Evolutionary conservation across 23 tunicate species (phyloP), one percentile per base, ranked within the genome.

Genomic region (Clavelina lepadiformis): DNA sequence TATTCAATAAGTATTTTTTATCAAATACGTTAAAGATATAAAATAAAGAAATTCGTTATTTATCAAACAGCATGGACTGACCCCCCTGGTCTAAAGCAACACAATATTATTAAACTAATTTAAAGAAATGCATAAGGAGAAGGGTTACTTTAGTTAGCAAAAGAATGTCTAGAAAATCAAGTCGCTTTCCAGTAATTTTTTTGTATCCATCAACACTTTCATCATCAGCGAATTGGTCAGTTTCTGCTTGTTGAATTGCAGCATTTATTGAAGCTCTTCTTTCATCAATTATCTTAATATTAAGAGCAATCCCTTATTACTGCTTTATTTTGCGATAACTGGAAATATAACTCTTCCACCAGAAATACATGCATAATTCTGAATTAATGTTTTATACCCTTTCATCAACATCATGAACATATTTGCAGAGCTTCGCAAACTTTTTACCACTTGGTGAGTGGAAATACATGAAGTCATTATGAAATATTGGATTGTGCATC

Each of bases 321-420:
- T 41, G 11, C 15, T 15, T 41, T 41, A 11, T 15, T 41, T 11
- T 11, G 49, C 49, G 15, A 11, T 41, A 11, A 41, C 15, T n/a
- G n/a, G n/a, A n/a, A n/a, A n/a, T n/a, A n/a, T n/a, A n/a, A n/a
- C n/a, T n/a, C n/a, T n/a, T n/a, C n/a, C n/a, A n/a, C n/a, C n/a
- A n/a, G n/a, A n/a, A n/a, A n/a, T n/a, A n/a, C n/a, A n/a, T n/a
- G n/a, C n/a, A n/a, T n/a, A n/a, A n/a, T n/a, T n/a, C n/a, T 11
- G 15, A 15, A 41, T 15, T 11, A 41, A 15, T 15, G 11, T 15
- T 11, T 52, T 28, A n/a, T 7, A 59, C 61, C 15, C 29, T 23
- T 64, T 64, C 81, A 24, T 66, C 36, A 51, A 57, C 51, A 8
- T 75, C 25, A 45, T 75, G 81, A 15, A 65, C 72, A 64, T 31